Conservation (phyloP, 2,888 invertebrate species). For the Oligia fasciuncula region DNA sequence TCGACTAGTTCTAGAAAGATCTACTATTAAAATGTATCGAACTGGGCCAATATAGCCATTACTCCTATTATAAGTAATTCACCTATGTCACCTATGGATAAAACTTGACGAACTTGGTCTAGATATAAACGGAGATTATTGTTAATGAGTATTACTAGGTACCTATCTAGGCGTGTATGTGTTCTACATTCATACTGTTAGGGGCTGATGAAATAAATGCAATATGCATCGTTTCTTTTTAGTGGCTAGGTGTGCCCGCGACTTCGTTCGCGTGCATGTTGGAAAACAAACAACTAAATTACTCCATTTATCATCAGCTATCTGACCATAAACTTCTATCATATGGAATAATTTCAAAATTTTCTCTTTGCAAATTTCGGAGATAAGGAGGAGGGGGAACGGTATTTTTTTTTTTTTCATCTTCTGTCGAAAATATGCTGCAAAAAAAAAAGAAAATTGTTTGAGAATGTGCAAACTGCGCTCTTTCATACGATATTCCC, state of each 20-base stretch:
- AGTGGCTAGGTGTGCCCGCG: neutral
- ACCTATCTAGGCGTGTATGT: constrained; percentile 12
- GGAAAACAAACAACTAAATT: no score
- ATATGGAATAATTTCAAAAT: no score
- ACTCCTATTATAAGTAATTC: constrained; percentile 61
- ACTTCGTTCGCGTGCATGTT: no score
- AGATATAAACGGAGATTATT: constrained; percentile 69
- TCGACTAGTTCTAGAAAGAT: constrained; percentile 35
- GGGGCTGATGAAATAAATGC: constrained; percentile 29
- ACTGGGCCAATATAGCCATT: constrained; percentile 38
- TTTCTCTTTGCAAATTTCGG: no score
- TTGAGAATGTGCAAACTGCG: no score
- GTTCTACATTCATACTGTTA: constrained; percentile 3
- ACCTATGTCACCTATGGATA: constrained; percentile 44
- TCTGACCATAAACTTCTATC: no score
- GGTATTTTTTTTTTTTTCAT: no score
- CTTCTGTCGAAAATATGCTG: no score
- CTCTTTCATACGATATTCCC: no score
- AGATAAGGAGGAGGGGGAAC: no score
- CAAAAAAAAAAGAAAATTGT: no score
- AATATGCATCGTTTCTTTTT: neutral
- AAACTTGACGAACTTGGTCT: constrained; percentile 75
- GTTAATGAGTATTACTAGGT: constrained; percentile 33
- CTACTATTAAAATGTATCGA: constrained; percentile 13
- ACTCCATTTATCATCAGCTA: no score